Evolutionary conservation across 2,113 vertebrate genomes (phyloP).

Genomic region (Onychorhynchus coronatus): DNA sequence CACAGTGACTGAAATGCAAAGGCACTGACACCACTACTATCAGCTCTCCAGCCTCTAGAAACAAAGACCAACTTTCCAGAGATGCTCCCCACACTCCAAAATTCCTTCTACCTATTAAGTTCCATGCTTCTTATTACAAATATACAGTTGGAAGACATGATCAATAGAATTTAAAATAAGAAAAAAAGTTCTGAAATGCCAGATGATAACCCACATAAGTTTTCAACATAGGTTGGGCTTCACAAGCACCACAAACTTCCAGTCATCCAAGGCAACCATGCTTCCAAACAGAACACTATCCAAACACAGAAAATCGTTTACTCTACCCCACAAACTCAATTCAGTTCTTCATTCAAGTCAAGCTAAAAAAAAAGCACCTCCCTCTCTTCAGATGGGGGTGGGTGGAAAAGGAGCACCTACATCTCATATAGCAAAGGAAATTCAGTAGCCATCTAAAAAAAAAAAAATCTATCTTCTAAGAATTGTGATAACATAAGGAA

Average conservation of each 20-base stretch:
- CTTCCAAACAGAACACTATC: background rate
- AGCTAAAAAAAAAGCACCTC: background rate
- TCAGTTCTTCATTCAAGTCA: background rate
- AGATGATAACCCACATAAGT: background rate
- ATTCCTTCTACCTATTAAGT: background rate
- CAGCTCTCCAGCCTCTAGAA: background rate
- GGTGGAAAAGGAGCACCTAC: background rate
- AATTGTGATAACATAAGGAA: background rate
- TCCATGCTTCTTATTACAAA: background rate
- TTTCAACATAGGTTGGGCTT: background rate
- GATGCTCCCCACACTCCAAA: background rate
- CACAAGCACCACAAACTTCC: background rate
- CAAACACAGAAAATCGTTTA: background rate
- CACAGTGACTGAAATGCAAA: background rate
- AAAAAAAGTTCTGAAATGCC: background rate
- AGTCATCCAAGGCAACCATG: background rate
- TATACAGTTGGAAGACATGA: background rate
- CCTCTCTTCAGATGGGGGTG: background rate
- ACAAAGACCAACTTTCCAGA: background rate
- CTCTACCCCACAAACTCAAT: background rate
- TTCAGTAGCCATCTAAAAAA: background rate
- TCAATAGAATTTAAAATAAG: background rate
- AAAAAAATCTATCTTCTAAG: background rate
- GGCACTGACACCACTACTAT: background rate
- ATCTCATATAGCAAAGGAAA: background rate